Base-by-base conservation (phyloP, 2,113 vertebrate genomes). In the Rattus norvegicus region DNA sequence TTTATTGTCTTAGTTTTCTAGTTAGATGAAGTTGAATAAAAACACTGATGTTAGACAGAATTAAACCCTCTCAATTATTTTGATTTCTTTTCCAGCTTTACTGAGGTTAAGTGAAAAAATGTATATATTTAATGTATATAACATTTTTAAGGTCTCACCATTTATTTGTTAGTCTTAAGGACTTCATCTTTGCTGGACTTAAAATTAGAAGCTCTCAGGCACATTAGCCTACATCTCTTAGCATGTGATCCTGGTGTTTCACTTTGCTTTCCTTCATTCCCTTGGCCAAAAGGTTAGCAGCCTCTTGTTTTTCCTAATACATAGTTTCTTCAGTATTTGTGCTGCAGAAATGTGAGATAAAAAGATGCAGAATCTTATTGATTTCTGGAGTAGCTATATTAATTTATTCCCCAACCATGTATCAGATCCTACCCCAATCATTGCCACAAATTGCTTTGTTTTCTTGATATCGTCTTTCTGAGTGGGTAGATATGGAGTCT, bases 11-110 rank as follows among this genome's bases (percentile, higher is more conserved):
- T 61, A 52, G 36, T 94, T 17, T 77, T 94, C 33, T n/a, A 89
- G 30, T 88, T 92, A 84, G 76, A 92, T 26, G 5, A 59, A 83
- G 26, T 52, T 77, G 33, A 88, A 69, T 90, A 94, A 85, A 87
- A 92, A 63, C 39, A 72, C 8, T 84, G 61, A 84, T 84, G 36
- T 84, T 75, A 75, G 36, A 54, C 39, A 54, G 33, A 88, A 69
- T 30, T 70, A 77, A 76, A 76, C 39, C 33, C 20, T 73, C 28
- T 13, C 22, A 26, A 56, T 75, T 30, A 39, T 89, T 73, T 89
- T 70, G 17, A 61, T 26, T 85, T 56, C 24, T 65, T 67, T 91
- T 76, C 2, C 43, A 85, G 20, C 6, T 85, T 59, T 47, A 69
- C 19, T 84, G 61, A 47, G 9, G n/a, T 69, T 59, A 54, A 90